Evolutionary conservation across 2,888 invertebrate species (phyloP).

Genomic region (Plagodis dolabraria): DNA sequence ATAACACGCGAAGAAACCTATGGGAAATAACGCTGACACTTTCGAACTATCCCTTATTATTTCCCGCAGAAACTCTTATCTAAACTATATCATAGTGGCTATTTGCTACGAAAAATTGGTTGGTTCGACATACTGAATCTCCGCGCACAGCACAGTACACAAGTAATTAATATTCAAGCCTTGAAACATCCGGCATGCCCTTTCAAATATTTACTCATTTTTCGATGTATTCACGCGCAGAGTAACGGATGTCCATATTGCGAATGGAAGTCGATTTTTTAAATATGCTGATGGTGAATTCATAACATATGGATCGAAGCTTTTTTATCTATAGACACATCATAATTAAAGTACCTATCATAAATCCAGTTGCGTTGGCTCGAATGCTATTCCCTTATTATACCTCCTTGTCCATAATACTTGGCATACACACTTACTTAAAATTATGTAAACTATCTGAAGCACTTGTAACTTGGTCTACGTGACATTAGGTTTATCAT

Average conservation of each 20-base stretch:
- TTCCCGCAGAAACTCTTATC: no score
- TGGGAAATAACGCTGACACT: no score
- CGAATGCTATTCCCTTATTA: no score
- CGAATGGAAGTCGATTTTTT: conserved; percentile 7
- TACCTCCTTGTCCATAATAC: no score
- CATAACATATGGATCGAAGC: background rate
- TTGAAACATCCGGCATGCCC: conserved; percentile 15
- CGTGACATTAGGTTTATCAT: no score
- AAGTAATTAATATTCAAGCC: conserved; percentile 17
- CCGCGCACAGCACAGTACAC: background rate
- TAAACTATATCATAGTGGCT: no score
- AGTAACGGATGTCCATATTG: conserved; percentile 10
- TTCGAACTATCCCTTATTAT: no score
- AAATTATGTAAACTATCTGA: background rate
- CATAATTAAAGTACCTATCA: no score
- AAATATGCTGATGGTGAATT: background rate
- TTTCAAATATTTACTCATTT: conserved; percentile 20
- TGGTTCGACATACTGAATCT: conserved; percentile 8
- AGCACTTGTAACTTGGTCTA: background rate
- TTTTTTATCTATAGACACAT: no score
- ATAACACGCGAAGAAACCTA: no score
- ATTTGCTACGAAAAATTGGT: background rate
- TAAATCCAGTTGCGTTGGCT: no score
- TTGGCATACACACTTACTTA: background rate
- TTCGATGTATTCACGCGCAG: conserved; percentile 4